Conservation (phyloP, 2,797 vertebrate species). For the Mareca strepera region DNA sequence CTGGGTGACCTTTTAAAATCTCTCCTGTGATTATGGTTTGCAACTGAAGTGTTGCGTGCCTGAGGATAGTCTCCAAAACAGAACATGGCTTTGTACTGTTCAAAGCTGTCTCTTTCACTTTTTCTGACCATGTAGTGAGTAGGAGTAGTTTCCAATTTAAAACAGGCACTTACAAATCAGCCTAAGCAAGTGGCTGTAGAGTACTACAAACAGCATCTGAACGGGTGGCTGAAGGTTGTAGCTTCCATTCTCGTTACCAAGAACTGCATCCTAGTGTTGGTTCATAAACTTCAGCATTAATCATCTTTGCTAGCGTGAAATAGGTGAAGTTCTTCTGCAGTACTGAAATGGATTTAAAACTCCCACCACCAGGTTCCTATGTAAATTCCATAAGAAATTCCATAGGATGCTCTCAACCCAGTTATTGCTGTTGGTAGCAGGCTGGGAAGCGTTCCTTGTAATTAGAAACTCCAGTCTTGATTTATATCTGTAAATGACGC, state of each 20-base stretch:
- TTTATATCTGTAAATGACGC: conserved; percentile 23
- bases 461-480: conserved; percentile 25
- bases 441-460: not conserved
- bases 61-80: not conserved
- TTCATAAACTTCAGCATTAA: not conserved
- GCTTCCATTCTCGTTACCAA: not conserved
- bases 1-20: not conserved
- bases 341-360: not conserved
- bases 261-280: not conserved
- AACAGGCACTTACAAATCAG: not conserved
- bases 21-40: not conserved
- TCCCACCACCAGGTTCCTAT: not conserved
- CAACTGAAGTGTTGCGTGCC: not conserved
- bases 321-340: not conserved
- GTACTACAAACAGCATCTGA: not conserved
- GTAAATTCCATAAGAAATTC: not conserved
- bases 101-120: not conserved
- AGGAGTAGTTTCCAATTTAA: not conserved
- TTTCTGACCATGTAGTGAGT: not conserved
- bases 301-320: not conserved
- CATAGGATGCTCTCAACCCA: not conserved
- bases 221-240: not conserved
- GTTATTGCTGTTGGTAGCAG: not conserved
- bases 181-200: not conserved
- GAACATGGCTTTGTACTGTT: not conserved